Evolutionary conservation across 2,113 vertebrate genomes (phyloP).

Genomic region (Propithecus coquereli): DNA sequence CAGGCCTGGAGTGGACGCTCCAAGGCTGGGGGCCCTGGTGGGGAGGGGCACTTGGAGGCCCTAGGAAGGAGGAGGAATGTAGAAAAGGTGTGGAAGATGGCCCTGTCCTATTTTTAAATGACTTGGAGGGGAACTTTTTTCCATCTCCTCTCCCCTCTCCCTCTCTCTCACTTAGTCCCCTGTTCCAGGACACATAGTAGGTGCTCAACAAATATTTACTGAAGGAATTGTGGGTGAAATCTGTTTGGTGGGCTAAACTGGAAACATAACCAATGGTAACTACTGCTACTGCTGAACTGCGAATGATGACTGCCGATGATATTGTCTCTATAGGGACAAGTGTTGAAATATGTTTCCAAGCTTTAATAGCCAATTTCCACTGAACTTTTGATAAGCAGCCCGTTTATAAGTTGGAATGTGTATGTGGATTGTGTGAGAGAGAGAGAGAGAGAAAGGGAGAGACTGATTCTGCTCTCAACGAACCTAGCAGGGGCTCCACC

Average conservation of each 20-base stretch:
- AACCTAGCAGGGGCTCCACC: neutral
- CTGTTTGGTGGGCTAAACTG: neutral
- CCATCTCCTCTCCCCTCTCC: neutral
- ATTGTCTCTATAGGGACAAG: neutral
- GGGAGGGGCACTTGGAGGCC: neutral
- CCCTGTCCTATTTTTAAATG: neutral
- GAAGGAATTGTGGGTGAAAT: neutral
- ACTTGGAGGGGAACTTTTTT: neutral
- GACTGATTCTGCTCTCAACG: neutral
- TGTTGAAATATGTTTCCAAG: neutral
- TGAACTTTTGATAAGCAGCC: neutral
- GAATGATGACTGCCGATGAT: neutral
- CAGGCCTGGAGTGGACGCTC: no score
- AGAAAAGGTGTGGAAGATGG: neutral
- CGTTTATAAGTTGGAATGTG: neutral
- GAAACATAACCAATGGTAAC: neutral
- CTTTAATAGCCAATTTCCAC: neutral
- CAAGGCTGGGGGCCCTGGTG: rapidly evolving
- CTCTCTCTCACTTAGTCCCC: neutral
- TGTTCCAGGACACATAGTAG: neutral
- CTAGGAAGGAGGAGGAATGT: neutral
- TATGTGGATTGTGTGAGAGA: neutral
- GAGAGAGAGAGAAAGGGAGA: no score
- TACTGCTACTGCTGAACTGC: neutral
- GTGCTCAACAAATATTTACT: neutral